phyloP scores from a whole-genome alignment of 92 coral and sea anemone species.

The Micromussa lordhowensis region DNA sequence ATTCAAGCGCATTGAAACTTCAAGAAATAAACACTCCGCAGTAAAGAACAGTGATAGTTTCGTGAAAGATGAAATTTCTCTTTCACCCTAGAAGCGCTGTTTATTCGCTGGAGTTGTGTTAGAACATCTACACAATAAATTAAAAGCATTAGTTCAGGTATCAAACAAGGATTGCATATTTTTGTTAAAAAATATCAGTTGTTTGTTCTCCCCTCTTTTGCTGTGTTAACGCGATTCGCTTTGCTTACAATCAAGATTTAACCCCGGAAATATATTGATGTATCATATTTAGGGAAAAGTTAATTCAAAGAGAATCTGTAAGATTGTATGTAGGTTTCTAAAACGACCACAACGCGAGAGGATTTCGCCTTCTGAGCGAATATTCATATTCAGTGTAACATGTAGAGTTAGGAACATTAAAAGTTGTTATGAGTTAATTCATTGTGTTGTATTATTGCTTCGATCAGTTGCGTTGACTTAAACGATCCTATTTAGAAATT shows the following conservation, averaged over 20 bases:
- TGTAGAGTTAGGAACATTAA: slow-evolving; percentile 11
- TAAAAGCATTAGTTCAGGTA: slow-evolving; percentile 15
- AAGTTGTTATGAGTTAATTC: background rate
- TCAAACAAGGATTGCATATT: background rate
- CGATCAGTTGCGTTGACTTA: background rate
- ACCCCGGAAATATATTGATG: background rate
- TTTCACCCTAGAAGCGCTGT: background rate
- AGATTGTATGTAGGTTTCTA: background rate
- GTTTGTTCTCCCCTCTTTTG: background rate
- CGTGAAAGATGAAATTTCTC: background rate
- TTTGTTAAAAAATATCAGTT: background rate
- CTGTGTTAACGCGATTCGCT: slow-evolving; percentile 9
- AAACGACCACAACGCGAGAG: background rate
- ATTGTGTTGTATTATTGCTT: background rate
- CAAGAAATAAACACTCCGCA: background rate
- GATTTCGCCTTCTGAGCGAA: background rate
- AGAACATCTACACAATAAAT: background rate
- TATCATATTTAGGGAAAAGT: background rate
- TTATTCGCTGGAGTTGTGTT: background rate
- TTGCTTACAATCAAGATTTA: slow-evolving; percentile 1
- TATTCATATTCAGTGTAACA: background rate
- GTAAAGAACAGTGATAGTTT: background rate
- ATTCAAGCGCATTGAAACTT: slow-evolving; percentile 14
- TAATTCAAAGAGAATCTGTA: background rate
- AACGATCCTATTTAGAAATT: background rate